Evolutionary conservation across 2,888 invertebrate genomes (phyloP), one percentile per base, ranked within the genome.

Genomic region (Hydroisotoma schaefferi): DNA sequence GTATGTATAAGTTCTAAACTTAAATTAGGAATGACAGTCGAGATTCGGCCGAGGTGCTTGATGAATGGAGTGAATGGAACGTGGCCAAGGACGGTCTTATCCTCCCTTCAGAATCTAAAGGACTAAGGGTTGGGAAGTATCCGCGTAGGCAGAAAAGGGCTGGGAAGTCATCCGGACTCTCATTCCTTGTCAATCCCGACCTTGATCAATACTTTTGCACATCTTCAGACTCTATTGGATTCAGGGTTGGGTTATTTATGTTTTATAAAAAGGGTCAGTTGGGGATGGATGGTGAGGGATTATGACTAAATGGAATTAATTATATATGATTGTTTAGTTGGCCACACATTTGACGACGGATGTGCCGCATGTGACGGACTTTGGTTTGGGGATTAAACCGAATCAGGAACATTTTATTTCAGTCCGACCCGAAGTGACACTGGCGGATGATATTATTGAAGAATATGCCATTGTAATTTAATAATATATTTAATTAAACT

Each of bases 201-300:
- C 29, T 69, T 2, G 57, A 64, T 18, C 63, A 69, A 55, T 69
- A 69, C 37, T 69, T 62, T 51, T 69, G 69, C 43, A 68, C 69
- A 1, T 56, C 61, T 15, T 63, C 67, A 5, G 69, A 69, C 29
- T 63, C 67, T 10, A 54, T 51, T 1, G 69, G 69, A 26, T 69
- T 69, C 59, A 46, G 58, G 10, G 69, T 69, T 57, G 58, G 49
- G n/a, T 12, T 57, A 43, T 1, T 12, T 23, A 48, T 37, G 23
- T 25, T 26, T 18, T 26, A n/a, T n/a, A n/a, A n/a, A n/a, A n/a
- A n/a, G n/a, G n/a, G n/a, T n/a, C n/a, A n/a, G n/a, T n/a, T n/a
- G n/a, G n/a, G n/a, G n/a, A n/a, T n/a, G n/a, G n/a, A n/a, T n/a
- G n/a, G n/a, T n/a, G n/a, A n/a, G n/a, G n/a, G n/a, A n/a, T n/a